These are phyloP conservation scores for Acanthiza pusilla DNA, from an alignment of 2,797 vertebrate species.

Conservation along the genomic window DNA sequence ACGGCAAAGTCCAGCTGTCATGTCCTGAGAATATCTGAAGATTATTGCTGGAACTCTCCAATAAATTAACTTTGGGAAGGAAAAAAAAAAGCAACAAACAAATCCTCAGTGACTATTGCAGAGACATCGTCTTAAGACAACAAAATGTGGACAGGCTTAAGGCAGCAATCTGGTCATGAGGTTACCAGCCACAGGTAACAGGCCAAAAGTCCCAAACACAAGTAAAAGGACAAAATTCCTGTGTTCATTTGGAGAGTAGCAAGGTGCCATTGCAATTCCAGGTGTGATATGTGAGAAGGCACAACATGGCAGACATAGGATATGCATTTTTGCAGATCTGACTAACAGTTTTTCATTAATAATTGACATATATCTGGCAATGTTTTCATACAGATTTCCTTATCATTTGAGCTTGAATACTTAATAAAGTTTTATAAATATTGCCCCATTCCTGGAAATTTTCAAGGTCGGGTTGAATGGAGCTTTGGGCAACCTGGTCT, in stretches of 20 bases:
- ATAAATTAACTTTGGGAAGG: constrained; percentile 70
- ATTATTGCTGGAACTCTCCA: constrained; percentile 75
- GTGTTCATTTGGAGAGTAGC: neutral
- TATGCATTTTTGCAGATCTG: neutral
- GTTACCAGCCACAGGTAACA: neutral
- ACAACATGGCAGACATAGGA: neutral
- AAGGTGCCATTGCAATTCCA: neutral
- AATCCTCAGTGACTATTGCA: neutral
- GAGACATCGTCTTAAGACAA: neutral
- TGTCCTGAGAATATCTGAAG: constrained; percentile 81
- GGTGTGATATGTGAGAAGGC: neutral
- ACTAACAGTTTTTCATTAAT: neutral
- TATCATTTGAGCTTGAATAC: neutral
- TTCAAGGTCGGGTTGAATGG: neutral
- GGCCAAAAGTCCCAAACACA: neutral
- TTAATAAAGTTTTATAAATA: neutral
- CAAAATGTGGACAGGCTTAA: neutral
- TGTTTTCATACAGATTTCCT: neutral
- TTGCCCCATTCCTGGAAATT: neutral
- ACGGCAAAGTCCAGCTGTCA: constrained; percentile 84
- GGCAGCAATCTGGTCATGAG: neutral
- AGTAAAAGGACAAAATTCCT: neutral
- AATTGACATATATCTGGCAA: neutral
- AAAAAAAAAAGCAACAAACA: neutral
- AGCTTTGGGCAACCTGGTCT: neutral